Conservation (phyloP, 2,113 vertebrate genomes). For the Baryphthengus martii region DNA sequence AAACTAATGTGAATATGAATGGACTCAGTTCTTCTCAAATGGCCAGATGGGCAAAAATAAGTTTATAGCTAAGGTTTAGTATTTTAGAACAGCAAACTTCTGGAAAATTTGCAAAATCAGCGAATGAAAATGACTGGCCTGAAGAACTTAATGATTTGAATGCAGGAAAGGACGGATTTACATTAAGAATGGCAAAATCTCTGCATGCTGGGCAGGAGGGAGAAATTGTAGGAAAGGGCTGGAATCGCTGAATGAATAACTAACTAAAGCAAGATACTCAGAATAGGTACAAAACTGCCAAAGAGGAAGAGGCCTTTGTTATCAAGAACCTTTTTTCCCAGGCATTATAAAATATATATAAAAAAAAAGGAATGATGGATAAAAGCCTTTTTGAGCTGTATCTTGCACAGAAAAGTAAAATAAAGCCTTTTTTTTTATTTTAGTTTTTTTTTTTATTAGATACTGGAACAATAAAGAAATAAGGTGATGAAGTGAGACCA, state of each 20-base stretch:
- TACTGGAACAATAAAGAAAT: background rate
- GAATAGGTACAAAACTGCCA: background rate
- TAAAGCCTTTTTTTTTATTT: accelerated
- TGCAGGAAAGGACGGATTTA: background rate
- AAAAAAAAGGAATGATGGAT: background rate
- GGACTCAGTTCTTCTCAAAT: background rate
- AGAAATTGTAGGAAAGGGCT: background rate
- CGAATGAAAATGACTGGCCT: background rate
- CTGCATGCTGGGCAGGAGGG: background rate
- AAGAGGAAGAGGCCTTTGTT: background rate
- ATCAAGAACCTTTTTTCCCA: background rate
- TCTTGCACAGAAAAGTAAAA: background rate
- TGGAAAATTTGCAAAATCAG: background rate
- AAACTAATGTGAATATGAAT: background rate
- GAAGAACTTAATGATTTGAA: background rate
- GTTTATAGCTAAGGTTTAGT: background rate
- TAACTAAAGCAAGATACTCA: background rate
- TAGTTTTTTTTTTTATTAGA: background rate
- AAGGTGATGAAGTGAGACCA: background rate
- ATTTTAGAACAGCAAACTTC: background rate
- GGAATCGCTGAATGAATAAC: background rate
- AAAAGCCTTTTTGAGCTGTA: background rate
- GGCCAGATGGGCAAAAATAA: background rate
- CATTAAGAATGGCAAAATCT: background rate
- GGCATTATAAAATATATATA: background rate